A percentile compares a stretch with the other conserved stretches of the same genome.
Evolutionary conservation across 2,888 invertebrate genomes (phyloP).

Genomic region (Cheilosia grossa): DNA sequence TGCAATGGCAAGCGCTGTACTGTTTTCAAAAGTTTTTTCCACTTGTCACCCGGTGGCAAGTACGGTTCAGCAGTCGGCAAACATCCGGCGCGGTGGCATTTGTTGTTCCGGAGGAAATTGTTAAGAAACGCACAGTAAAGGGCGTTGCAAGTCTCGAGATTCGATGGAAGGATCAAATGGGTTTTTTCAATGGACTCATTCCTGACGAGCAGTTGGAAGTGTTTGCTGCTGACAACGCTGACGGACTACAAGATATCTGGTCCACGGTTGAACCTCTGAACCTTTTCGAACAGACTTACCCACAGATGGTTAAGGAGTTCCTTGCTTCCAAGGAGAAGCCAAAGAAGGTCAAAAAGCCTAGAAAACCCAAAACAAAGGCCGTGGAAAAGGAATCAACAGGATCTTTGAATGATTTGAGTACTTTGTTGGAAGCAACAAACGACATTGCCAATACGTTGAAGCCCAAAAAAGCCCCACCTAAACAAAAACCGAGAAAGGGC

Average conservation of each 20-base stretch:
- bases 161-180: conserved; percentile 87
- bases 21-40: conserved; percentile 91
- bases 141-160: conserved; percentile 89
- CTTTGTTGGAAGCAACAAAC: conserved; percentile 77
- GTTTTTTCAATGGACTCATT: conserved; percentile 85
- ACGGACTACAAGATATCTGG: conserved; percentile 84
- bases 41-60: conserved; percentile 90
- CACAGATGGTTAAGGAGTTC: conserved; percentile 86
- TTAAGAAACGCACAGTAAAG: conserved; percentile 85
- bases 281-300: conserved; percentile 86
- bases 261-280: conserved; percentile 88
- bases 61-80: conserved; percentile 72
- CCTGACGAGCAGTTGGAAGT: conserved; percentile 86
- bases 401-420: conserved; percentile 77
- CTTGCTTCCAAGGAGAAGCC: conserved; percentile 85
- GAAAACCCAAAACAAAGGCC: conserved; percentile 77
- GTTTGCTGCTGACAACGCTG: conserved; percentile 83
- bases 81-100: conserved; percentile 74
- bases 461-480: conserved; percentile 79
- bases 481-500: conserved; percentile 77
- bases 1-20: conserved; percentile 91
- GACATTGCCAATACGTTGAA: conserved; percentile 78
- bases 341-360: conserved; percentile 82
- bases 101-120: conserved; percentile 84
- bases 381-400: conserved; percentile 76